Base-by-base conservation (phyloP, 1,140 invertebrate genomes). In the Pseudomyrmex pallidus region DNA sequence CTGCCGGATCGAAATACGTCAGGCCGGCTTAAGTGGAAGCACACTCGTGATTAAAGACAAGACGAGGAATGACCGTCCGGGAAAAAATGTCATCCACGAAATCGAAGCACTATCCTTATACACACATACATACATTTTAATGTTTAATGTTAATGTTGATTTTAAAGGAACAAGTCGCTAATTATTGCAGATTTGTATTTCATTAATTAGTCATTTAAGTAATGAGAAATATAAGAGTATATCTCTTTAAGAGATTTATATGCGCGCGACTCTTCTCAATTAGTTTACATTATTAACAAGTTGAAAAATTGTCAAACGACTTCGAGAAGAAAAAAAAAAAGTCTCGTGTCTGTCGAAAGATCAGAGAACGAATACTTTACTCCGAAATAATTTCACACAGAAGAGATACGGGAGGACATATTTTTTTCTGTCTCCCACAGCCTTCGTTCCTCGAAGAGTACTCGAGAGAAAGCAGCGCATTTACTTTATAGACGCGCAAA, bases 31-130 rank as follows among this genome's bases (percentile, higher is more conserved):
- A 86, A 87, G 63, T 74, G 73, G 82, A 68, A 87, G 35, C 35
- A 72, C 62, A 54, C 13, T 73, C 46, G 85, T 78, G 86, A 87
- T 87, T 87, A 87, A 87, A 84, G 82, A 74, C 13, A 7, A 56
- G 61, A 56, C 50, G 22, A 15, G 13, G 80, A 62, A 48, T 22
- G 10, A 25, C 25, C 7, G 22, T 12, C 50, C 62, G 48, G 35
- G 44, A 25, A 35, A 20, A 72, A 59, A 8, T 59, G 25, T 59
- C 8, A 8, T 59, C 44, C 20, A 52, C 2, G 1, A n/a, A 67
- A 44, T 59, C 44, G 12, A 20, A 57, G 44, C 46, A 4, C n/a
- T 9, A 17, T 20, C 20, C 10, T 17, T 25, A 13, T 74, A 22
- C 10, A 64, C 8, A 35, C 44, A 9, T 3, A 35, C 35, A 7